Evolutionary conservation across 1,140 invertebrate genomes (phyloP).

Genomic region (Drosophila mauritiana): DNA sequence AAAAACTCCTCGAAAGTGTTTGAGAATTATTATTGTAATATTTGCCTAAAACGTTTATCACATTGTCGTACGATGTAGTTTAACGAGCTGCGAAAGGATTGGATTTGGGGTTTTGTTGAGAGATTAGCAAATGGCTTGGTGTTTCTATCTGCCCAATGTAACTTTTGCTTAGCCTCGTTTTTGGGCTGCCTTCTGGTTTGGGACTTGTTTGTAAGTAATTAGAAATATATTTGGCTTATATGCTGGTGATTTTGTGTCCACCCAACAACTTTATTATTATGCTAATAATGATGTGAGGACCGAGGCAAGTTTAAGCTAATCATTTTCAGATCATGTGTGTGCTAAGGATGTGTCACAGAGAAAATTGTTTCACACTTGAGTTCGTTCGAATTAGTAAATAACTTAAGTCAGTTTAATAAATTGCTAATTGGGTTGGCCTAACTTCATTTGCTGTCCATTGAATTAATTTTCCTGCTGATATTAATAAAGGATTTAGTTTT

Average conservation of each 20-base stretch:
- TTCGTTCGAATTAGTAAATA: background rate
- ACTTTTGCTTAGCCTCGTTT: constrained; percentile 21
- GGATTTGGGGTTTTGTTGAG: constrained; percentile 22
- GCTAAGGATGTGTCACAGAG: background rate
- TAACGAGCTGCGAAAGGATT: constrained; percentile 7
- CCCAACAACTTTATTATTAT: constrained; percentile 47
- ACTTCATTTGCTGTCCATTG: too few species aligned
- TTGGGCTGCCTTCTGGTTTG: constrained; percentile 26
- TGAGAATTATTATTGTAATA: constrained; percentile 48
- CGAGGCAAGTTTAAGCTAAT: constrained; percentile 18
- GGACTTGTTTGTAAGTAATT: constrained; percentile 68
- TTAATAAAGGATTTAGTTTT: too few species aligned
- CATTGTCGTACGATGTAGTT: constrained; percentile 29
- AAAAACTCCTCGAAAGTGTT: constrained; percentile 28
- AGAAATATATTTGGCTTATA: constrained; percentile 39
- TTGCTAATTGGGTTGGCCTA: background rate
- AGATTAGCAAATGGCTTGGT: constrained; percentile 61
- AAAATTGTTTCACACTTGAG: background rate
- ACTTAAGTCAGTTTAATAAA: background rate
- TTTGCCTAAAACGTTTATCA: constrained; percentile 57
- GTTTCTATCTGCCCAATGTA: constrained; percentile 14
- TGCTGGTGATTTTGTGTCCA: constrained; percentile 30
- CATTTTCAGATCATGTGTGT: constrained; percentile 23
- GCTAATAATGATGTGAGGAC: background rate
- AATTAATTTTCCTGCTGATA: too few species aligned